Evolutionary conservation across 2,888 invertebrate genomes (phyloP).

Genomic region (Phaonia tiefii): DNA sequence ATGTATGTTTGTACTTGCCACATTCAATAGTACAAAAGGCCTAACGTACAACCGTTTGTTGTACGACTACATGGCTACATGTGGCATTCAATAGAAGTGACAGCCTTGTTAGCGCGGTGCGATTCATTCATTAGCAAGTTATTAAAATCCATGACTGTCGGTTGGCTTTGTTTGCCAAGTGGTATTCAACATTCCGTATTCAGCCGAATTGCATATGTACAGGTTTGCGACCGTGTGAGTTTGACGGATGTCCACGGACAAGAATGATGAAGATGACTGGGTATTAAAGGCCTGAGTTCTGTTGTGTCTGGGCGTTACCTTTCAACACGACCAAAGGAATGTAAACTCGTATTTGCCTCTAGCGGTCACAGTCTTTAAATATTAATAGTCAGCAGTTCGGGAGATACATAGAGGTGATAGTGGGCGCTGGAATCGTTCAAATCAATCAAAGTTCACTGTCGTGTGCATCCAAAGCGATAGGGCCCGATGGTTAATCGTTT

Average conservation of each 20-base stretch:
- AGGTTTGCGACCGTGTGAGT: background rate
- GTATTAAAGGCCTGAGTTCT: conserved; percentile 72
- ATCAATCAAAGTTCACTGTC: too few species aligned
- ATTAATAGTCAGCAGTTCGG: background rate
- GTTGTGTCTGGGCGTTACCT: background rate
- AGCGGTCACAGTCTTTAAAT: too few species aligned
- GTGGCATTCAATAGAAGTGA: conserved; percentile 52
- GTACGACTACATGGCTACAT: background rate
- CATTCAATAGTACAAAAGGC: conserved; percentile 57
- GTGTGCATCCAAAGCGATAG: conserved; percentile 37
- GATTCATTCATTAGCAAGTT: conserved; percentile 73
- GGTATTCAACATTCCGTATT: background rate
- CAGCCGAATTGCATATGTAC: background rate
- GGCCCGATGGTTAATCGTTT: conserved; percentile 43
- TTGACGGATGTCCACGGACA: conserved; percentile 41
- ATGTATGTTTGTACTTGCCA: background rate
- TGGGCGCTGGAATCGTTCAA: too few species aligned
- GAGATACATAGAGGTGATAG: background rate
- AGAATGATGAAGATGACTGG: conserved; percentile 63
- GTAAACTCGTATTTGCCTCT: too few species aligned
- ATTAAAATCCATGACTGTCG: conserved; percentile 77
- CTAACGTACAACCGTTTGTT: conserved; percentile 39
- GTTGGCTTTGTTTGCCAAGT: conserved; percentile 71
- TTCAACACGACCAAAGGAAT: background rate
- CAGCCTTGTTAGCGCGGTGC: conserved; percentile 64